Base-by-base conservation (phyloP, 2,888 invertebrate species). In the Ophonus ardosiacus region DNA sequence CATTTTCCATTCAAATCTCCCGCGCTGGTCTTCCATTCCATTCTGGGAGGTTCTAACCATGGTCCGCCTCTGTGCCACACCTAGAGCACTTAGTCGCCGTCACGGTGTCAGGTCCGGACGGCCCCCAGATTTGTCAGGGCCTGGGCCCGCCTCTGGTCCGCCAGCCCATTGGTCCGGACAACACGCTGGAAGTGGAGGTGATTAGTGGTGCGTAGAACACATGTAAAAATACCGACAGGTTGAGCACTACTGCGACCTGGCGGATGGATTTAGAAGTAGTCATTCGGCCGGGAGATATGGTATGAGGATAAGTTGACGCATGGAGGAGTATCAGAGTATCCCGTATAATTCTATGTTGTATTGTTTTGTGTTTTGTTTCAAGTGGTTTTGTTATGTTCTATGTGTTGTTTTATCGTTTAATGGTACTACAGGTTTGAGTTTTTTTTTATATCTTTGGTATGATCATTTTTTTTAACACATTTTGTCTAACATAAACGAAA, bases 61-160 rank as follows among this genome's bases (percentile, higher is more conserved):
- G 78, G 59, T 78, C 51, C 85, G 91, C 89, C 63, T 88, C 87
- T 88, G 87, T 88, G 91, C 91, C 90, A 91, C 92, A 90, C 91
- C 92, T 92, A 89, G 89, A 91, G 88, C 90, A 90, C 91, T 92
- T 92, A 90, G 91, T 92, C 89, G 87, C 89, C 90, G 92, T 92
- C 92, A 90, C 88, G 89, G 86, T 90, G 91, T 91, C 91, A 91
- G 90, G 89, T 88, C 88, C 88, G 91, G 88, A 89, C 91, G 89
- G 90, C 91, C 91, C 90, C 89, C 89, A 90, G 89, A 91, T 91
- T 91, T 90, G 89, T 91, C 91, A 88, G 88, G 87, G 88, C 86
- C 87, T 89, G 86, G 90, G 90, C 89, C 91, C 91, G 91, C 91
- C 91, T 89, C 89, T 90, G 90, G 88, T 87, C 87, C 86, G 87